Base-by-base conservation (phyloP, 30 jellyfish, hydroid and myxozoan genomes). In the Sanderia malayensis region DNA sequence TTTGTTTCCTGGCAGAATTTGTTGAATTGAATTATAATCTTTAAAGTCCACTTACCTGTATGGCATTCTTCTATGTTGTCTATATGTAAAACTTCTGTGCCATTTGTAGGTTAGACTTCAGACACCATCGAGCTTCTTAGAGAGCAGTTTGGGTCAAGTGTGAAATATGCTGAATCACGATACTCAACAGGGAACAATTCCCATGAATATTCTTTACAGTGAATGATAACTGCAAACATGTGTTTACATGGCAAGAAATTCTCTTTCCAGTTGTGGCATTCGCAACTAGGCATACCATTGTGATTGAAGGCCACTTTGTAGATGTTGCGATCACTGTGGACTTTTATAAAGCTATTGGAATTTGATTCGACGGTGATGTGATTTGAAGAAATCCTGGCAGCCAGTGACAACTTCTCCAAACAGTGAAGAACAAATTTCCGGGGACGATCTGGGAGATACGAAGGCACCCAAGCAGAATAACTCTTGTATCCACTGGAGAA, bases 391-490 rank as follows among this genome's bases (percentile, higher is more conserved):
- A 68, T 44, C 18, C 55, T 68, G 47, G 53, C 47, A 37, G 80
- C 80, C 67, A 68, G 18, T 22, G 2, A 1, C 44, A 68, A 46
- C 28, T 68, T 68, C 49, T 68, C 80, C 53, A 68, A 44, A 30
- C 80, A 44, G 1, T 68, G 80, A 1, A 22, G 0, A 0, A 68
- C 80, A 68, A 41, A 68, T 29, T 45, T 46, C 26, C 31, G 19
- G 0, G 68, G 80, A 0, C 68, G 66, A 26, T 68, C 67, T 15
- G 45, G 61, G 22, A 68, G 57, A 26, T 41, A 68, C 1, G 41
- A 21, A 18, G 80, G 80, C 19, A 68, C 49, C 80, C 80, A 68
- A 18, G 80, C 46, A n/a, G 60, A n/a, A 23, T 65, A 65, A 4
- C 32, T 11, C 0, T 33, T 41, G 49, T 65, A 65, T 31, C 76